Evolutionary conservation across 2,888 invertebrate species (phyloP).

Genomic region (Aricia artaxerxes): DNA sequence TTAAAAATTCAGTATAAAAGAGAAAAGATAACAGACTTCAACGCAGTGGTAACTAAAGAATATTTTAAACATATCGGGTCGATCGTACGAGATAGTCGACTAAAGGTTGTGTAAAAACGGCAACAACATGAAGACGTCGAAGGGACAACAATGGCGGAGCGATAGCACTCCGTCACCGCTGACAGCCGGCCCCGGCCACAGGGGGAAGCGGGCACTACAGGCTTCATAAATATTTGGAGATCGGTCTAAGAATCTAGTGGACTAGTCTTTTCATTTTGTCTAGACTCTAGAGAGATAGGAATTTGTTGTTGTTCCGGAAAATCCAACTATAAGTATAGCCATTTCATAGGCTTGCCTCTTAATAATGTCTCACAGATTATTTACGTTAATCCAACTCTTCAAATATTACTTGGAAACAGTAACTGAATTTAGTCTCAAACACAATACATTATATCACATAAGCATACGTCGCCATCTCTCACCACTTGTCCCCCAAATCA

Average conservation of each 20-base stretch:
- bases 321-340: neutral
- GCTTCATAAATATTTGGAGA: neutral
- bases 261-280: neutral
- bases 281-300: neutral
- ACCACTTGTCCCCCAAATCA: conserved; percentile 46
- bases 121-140: conserved; percentile 65
- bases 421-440: neutral
- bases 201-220: conserved; percentile 15
- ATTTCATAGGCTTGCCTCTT: neutral
- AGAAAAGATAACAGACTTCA: too few relatives aligned
- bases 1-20: too few relatives aligned
- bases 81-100: conserved; percentile 17
- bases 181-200: conserved; percentile 59
- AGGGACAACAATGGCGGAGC: conserved; percentile 59
- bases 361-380: neutral
- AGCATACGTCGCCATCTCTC: conserved; percentile 37
- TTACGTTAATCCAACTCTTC: neutral
- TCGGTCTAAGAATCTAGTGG: conserved; percentile 7
- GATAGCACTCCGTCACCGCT: conserved; percentile 73
- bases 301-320: neutral
- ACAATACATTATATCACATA: neutral
- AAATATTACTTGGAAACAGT: neutral
- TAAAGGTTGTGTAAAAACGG: conserved; percentile 33
- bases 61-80: neutral
- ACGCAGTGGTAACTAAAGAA: neutral